Evolutionary conservation across 2,888 invertebrate species (phyloP), one percentile per base, ranked within the genome.

Genomic region (Drosophila borealis): DNA sequence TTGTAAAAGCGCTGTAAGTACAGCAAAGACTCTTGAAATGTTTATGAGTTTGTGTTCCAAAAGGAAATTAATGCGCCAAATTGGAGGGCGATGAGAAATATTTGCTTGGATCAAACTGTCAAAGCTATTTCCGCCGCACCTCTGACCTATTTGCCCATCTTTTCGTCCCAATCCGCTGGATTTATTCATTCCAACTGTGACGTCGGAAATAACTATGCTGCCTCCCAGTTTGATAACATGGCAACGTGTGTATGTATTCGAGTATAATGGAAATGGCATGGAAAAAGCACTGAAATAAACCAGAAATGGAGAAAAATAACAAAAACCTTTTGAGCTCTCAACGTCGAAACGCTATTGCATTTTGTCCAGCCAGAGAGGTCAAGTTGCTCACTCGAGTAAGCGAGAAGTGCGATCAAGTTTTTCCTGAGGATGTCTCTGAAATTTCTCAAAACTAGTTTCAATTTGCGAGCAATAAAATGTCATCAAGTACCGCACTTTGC

Each of bases 61-160:
- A 51, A 25, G 60, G 78, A 78, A 87, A 83, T 80, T 80, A 64
- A 55, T 53, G 57, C 70, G 57, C 61, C 73, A 70, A 83, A 83
- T 87, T 66, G 62, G 45, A 44, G 44, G 64, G 44, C 69, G 62
- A 53, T 36, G 65, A 48, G 55, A 79, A 63, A 70, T 71, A 64
- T 69, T 72, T 36, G 62, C 68, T 59, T 50, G 72, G 54, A 64
- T 75, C 84, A 66, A 67, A 57, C 80, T 89, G 89, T 81, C 88
- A 88, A 81, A 81, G 89, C 72, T 69, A 83, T 83, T 89, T 82
- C 82, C 89, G 79, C 14, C 57, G 49, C 37, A 51, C 42, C 64
- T 59, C 36, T 78, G 78, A 74, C 78, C 74, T 59, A 74, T 67
- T 74, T 73, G 17, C 55, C 55, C 25, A 29, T 33, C 37, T 65